Evolutionary conservation across 2,113 vertebrate species (phyloP).

Genomic region (Nothocercus julius): DNA sequence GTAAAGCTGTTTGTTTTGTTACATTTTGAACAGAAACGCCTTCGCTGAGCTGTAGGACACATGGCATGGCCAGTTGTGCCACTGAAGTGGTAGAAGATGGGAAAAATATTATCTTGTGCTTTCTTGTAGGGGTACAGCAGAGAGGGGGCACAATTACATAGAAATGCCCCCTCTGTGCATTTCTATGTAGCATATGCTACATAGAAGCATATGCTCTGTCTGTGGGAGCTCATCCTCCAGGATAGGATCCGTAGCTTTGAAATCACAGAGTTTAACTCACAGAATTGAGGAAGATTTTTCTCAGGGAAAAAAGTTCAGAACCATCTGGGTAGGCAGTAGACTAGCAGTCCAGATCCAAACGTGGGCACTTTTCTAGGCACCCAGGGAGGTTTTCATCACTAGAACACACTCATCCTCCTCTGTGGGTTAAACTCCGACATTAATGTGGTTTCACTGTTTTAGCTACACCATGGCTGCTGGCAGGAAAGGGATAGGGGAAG

Average conservation of each 20-base stretch:
- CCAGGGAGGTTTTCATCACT: background rate
- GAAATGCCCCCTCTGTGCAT: background rate
- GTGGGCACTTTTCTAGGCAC: accelerated
- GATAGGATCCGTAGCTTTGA: background rate
- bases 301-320: background rate
- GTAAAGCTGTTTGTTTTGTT: background rate
- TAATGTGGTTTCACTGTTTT: accelerated
- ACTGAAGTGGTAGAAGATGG: accelerated
- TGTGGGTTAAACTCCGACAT: background rate
- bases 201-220: background rate
- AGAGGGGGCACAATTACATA: accelerated
- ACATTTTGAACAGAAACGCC: background rate
- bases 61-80: background rate
- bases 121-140: background rate
- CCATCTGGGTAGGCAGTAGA: background rate
- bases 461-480: background rate
- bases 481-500: background rate
- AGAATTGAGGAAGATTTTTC: background rate
- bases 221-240: background rate
- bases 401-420: accelerated
- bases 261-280: background rate
- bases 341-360: background rate
- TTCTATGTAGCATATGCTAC: background rate
- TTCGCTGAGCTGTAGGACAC: background rate
- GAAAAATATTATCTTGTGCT: background rate